phyloP scores from a whole-genome alignment of 2,797 vertebrate species.

The Sebastes cheni region DNA sequence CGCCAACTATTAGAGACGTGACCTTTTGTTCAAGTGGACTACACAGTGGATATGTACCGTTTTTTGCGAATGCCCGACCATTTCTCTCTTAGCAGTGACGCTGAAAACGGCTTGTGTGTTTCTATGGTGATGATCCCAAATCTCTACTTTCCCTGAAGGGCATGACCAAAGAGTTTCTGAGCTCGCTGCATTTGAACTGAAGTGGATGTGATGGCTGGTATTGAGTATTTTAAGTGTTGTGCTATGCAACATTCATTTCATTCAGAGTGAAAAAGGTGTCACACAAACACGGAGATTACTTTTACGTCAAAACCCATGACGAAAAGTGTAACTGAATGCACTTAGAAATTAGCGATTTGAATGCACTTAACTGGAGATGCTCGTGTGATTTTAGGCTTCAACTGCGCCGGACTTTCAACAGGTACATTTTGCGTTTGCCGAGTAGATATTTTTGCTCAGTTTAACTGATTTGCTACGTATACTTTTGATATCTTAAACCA shows the following conservation, averaged over 20 bases:
- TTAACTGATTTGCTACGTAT: background rate
- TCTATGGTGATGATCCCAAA: slow-evolving; percentile 10
- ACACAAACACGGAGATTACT: slow-evolving; percentile 19
- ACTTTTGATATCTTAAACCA: slow-evolving; percentile 21
- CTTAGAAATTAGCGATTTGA: slow-evolving; percentile 54
- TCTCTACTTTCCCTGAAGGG: slow-evolving; percentile 49
- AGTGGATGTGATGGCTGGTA: slow-evolving; percentile 50
- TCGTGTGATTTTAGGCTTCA: slow-evolving; percentile 21
- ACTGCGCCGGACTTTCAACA: slow-evolving; percentile 1
- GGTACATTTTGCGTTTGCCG: slow-evolving; percentile 15
- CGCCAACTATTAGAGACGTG: background rate
- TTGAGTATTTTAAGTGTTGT: slow-evolving; percentile 27
- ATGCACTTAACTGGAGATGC: slow-evolving; percentile 55
- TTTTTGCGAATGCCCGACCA: slow-evolving; percentile 17
- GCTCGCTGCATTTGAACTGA: slow-evolving; percentile 11
- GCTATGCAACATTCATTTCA: slow-evolving; percentile 57
- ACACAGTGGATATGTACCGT: slow-evolving; percentile 17
- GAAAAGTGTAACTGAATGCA: slow-evolving; percentile 56
- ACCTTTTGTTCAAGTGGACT: slow-evolving; percentile 12
- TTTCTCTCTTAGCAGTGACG: slow-evolving; percentile 10
- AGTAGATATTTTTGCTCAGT: slow-evolving; percentile 22
- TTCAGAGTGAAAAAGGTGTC: slow-evolving; percentile 29
- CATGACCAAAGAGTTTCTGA: slow-evolving; percentile 36
- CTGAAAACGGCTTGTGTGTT: slow-evolving; percentile 15
- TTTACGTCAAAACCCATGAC: slow-evolving; percentile 18